These are phyloP conservation scores for Elanoides forficatus DNA, from an alignment of 2,113 vertebrate genomes.

Conservation along the genomic window DNA sequence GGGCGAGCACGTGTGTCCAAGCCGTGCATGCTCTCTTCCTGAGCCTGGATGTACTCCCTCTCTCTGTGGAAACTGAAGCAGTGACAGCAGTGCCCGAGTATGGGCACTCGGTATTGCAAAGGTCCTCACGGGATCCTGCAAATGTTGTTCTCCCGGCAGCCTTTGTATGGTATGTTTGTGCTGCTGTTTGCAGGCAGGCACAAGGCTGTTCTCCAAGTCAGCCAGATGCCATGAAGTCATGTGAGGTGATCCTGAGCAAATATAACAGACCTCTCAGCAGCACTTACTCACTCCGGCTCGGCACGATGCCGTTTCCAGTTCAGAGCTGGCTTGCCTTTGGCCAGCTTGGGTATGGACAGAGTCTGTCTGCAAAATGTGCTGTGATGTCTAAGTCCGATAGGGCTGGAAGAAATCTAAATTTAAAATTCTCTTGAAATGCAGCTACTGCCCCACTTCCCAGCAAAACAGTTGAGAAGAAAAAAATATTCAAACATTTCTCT, in stretches of 20 bases:
- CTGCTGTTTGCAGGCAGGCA: not conserved
- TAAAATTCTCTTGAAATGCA: not conserved
- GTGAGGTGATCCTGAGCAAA: slow-evolving; percentile 29
- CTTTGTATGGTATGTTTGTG: not conserved
- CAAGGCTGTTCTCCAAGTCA: slow-evolving; percentile 33
- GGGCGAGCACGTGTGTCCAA: rapidly evolving
- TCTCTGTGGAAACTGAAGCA: not conserved
- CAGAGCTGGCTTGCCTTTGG: not conserved
- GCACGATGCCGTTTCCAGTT: not conserved
- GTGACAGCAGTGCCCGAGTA: not conserved
- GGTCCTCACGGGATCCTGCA: not conserved
- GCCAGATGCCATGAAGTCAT: slow-evolving; percentile 24
- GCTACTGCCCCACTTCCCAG: not conserved
- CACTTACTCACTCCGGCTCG: not conserved
- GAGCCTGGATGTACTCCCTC: not conserved
- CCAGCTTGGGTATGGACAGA: not conserved
- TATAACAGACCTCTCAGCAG: not conserved
- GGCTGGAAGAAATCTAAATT: not conserved
- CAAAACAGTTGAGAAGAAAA: not conserved
- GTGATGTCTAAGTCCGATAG: not conserved
- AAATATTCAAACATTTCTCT: not conserved
- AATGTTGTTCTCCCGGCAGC: not conserved
- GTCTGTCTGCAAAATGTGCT: not conserved
- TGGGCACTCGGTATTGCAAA: not conserved
- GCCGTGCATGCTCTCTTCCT: rapidly evolving